A percentile compares a stretch with the other conserved stretches of the same genome.
Conservation (phyloP, 2,888 invertebrate genomes). For the Strigamia maritima region DNA sequence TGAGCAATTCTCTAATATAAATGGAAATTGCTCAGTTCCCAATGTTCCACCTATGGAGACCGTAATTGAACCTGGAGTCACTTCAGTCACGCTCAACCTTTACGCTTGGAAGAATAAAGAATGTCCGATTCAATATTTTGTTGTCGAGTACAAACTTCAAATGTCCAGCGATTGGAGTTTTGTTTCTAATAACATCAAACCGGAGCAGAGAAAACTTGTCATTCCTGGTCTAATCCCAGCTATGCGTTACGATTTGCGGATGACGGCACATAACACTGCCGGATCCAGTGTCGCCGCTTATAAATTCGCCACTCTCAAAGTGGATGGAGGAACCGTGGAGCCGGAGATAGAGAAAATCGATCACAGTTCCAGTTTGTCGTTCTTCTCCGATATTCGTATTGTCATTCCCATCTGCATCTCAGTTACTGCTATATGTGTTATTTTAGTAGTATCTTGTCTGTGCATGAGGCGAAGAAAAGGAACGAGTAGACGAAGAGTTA, state of each 20-base stretch:
- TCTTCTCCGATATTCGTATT: slow-evolving; percentile 43
- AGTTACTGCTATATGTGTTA: slow-evolving; percentile 43
- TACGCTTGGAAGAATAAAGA: slow-evolving; percentile 50
- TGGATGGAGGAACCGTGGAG: slow-evolving; percentile 46
- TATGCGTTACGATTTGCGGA: slow-evolving; percentile 52
- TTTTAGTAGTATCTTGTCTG: slow-evolving; percentile 44
- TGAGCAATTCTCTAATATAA: neutral
- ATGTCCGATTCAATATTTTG: slow-evolving; percentile 50
- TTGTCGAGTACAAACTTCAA: slow-evolving; percentile 44
- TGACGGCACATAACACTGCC: slow-evolving; percentile 53
- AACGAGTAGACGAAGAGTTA: slow-evolving; percentile 22
- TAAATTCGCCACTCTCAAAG: slow-evolving; percentile 51
- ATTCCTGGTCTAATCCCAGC: slow-evolving; percentile 49
- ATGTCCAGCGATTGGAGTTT: slow-evolving; percentile 43
- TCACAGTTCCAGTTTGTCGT: slow-evolving; percentile 41
- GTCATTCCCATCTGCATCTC: slow-evolving; percentile 44
- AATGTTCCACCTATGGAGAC: slow-evolving; percentile 37
- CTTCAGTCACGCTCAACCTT: slow-evolving; percentile 61
- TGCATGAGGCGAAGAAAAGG: slow-evolving; percentile 37
- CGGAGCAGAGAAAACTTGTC: slow-evolving; percentile 43
- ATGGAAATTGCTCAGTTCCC: slow-evolving; percentile 38
- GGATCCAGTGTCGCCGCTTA: slow-evolving; percentile 52
- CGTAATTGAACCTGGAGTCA: slow-evolving; percentile 40
- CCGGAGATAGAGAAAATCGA: slow-evolving; percentile 38
- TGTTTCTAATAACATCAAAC: slow-evolving; percentile 42